These are phyloP conservation scores for Gymnocephalus cernua DNA, from an alignment of 2,113 vertebrate species.

Conservation along the genomic window DNA sequence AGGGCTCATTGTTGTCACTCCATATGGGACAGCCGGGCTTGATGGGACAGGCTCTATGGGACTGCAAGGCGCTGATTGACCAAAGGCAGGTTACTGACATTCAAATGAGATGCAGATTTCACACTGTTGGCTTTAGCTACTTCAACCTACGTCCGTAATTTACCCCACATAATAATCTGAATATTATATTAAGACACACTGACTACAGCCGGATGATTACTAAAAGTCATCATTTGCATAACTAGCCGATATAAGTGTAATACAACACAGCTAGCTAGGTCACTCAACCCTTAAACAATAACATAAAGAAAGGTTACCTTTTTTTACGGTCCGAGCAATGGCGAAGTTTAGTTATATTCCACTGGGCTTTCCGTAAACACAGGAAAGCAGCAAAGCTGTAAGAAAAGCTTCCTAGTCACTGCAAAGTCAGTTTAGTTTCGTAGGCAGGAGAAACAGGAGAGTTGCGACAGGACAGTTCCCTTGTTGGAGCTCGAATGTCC, in stretches of 20 bases:
- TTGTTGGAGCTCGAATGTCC: conserved; percentile 35
- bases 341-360: conserved; percentile 53
- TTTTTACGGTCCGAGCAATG: not conserved
- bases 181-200: not conserved
- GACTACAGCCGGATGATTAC: no score
- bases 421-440: not conserved
- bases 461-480: not conserved
- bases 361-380: conserved; percentile 25
- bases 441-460: conserved; percentile 2
- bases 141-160: not conserved
- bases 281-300: conserved; percentile 10
- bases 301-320: conserved; percentile 59
- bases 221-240: not conserved
- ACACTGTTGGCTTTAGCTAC: conserved; percentile 10
- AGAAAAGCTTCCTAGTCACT: not conserved
- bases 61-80: conserved; percentile 44
- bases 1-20: conserved; percentile 44
- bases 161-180: not conserved
- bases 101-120: conserved; percentile 78
- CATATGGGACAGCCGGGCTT: conserved; percentile 43
- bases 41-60: not conserved
- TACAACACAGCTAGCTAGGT: not conserved
- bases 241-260: not conserved
- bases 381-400: not conserved
- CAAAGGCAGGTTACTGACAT: conserved; percentile 52